Evolutionary conservation across 2,888 invertebrate species (phyloP).

Genomic region (Cheilosia impressa): DNA sequence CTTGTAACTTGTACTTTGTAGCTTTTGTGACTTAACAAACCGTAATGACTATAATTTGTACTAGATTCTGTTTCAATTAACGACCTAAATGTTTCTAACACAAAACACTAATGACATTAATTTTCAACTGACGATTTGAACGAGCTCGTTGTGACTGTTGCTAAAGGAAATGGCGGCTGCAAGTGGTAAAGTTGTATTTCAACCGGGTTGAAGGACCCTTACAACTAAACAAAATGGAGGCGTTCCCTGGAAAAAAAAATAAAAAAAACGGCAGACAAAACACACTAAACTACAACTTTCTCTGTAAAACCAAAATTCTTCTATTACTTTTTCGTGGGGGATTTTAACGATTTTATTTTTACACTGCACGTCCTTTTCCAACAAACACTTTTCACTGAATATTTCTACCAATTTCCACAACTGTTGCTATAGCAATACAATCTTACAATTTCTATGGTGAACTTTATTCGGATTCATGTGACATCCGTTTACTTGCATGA

Average conservation of each 20-base stretch:
- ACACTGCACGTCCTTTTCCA: background rate
- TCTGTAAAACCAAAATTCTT: background rate
- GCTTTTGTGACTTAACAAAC: conserved; percentile 6
- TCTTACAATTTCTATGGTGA: background rate
- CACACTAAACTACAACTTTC: background rate
- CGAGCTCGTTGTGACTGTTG: background rate
- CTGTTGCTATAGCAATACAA: background rate
- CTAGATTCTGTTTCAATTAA: background rate
- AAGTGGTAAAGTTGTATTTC: too few relatives aligned
- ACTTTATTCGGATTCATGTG: too few relatives aligned
- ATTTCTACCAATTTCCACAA: background rate
- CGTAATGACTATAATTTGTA: background rate
- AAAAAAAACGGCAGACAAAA: background rate
- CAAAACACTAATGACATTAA: background rate
- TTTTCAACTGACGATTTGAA: conserved; percentile 9
- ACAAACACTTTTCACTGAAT: background rate
- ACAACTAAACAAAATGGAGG: too few relatives aligned
- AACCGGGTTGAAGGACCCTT: background rate
- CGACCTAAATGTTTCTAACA: conserved; percentile 16
- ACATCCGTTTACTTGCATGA: too few relatives aligned
- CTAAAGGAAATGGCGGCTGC: background rate
- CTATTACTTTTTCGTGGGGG: background rate
- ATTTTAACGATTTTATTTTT: background rate
- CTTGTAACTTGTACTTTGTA: conserved; percentile 8
- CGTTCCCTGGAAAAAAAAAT: too few relatives aligned